These are phyloP conservation scores for Thomomys bottae DNA, from an alignment of 2,113 vertebrate genomes.

Conservation along the genomic window DNA sequence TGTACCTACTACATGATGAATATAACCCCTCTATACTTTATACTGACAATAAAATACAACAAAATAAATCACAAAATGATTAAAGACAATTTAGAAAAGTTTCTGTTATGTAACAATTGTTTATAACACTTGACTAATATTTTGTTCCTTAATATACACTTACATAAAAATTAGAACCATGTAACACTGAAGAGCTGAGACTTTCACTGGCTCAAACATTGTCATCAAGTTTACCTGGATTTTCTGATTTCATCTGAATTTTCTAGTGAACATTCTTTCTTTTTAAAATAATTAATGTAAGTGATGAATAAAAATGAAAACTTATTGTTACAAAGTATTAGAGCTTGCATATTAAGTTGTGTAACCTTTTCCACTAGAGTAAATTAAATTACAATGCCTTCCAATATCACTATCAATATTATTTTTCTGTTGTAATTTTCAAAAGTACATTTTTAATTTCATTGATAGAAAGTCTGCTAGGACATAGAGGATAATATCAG, in stretches of 20 bases:
- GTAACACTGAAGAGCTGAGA: background rate
- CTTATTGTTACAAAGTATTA: background rate
- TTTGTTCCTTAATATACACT: background rate
- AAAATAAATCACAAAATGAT: background rate
- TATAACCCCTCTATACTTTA: too few relatives aligned
- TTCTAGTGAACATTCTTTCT: background rate
- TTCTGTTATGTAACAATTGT: background rate
- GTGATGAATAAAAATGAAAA: background rate
- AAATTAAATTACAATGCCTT: background rate
- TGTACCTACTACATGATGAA: too few relatives aligned
- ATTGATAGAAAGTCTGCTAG: background rate
- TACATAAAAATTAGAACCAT: background rate
- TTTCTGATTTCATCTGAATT: background rate
- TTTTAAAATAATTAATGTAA: background rate
- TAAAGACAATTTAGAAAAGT: background rate
- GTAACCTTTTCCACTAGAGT: slow-evolving; percentile 1
- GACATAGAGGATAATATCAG: background rate
- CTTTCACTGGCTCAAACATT: background rate
- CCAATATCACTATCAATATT: background rate
- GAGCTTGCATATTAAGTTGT: background rate
- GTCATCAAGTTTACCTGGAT: background rate
- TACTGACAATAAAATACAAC: too few relatives aligned
- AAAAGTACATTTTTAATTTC: background rate
- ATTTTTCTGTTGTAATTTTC: background rate
- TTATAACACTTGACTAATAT: background rate